Base-by-base conservation (phyloP, 2,113 vertebrate genomes). In the Elaphurus davidianus region DNA sequence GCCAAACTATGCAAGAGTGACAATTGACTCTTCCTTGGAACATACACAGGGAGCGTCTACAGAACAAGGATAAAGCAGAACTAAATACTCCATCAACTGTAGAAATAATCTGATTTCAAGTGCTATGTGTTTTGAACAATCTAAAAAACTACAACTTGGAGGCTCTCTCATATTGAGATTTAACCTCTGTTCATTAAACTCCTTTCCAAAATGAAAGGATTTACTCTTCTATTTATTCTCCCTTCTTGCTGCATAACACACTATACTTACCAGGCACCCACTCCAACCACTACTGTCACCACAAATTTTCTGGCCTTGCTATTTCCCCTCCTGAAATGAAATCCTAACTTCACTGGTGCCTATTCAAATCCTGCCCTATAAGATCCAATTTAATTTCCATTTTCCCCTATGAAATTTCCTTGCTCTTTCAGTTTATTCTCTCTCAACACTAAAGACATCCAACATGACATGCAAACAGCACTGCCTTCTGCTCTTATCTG, bases 21-120 rank as follows among this genome's bases (percentile, higher is more conserved):
- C 52, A 79, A 76, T 0, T 33, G 60, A 62, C 43, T 87, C 59
- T 94, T 97, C 54, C 43, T 82, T 90, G 85, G n/a, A 81, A 79
- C n/a, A 25, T 47, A 82, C 27, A 60, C 2, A 83, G 19, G 54
- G 6, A 83, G 23, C 2, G 23, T 55, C 60, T 57, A 82, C 36
- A 87, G 62, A 76, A 40, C 36, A 87, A 87, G 45, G 33, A 57
- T 47, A 64, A 86, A 86, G n/a, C 52, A 93, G 67, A 92, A 97
- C 21, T 64, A 71, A 82, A 54, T 62, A 74, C 2, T 28, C 27
- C 25, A 78, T 60, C 64, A 82, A 87, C 36, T 60, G 21, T 1
- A 91, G 74, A 94, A 94, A 83, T 30, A n/a, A 87, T 52, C 36
- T 91, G 60, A 96, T 91, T 94, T 96, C 82, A 97, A 97, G 52